Conservation (phyloP, 2,113 vertebrate species). For the Pipra filicauda region DNA sequence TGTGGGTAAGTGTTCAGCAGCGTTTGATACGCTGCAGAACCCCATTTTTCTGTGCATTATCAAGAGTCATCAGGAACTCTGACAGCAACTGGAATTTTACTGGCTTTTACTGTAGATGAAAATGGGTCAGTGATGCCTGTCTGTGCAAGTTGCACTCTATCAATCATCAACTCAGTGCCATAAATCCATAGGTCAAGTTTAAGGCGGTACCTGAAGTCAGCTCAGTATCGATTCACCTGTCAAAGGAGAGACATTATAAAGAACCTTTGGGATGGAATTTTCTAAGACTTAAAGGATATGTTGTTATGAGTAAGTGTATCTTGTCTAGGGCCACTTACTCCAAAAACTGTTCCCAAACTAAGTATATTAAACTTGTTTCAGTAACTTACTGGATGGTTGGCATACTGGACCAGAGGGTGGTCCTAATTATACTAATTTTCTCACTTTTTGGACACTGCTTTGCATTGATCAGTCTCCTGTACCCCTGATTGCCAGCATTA, state of each 20-base stretch:
- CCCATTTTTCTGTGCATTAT: not conserved
- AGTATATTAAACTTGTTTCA: not conserved
- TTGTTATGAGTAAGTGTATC: not conserved
- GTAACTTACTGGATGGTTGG: not conserved
- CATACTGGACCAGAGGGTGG: accelerated
- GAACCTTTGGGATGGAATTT: not conserved
- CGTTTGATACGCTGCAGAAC: not conserved
- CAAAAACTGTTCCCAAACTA: not conserved
- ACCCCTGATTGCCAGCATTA: not conserved
- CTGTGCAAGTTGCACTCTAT: not conserved
- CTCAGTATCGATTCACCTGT: slow-evolving; percentile 7
- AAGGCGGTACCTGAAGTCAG: not conserved
- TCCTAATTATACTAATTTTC: not conserved
- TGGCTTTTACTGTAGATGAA: not conserved
- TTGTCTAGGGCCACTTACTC: not conserved
- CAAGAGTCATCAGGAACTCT: not conserved
- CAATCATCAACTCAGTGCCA: not conserved
- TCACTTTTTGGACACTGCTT: not conserved
- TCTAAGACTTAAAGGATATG: not conserved
- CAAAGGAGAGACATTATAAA: not conserved
- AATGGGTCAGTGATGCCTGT: not conserved
- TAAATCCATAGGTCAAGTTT: slow-evolving; percentile 7
- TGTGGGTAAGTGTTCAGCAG: not conserved
- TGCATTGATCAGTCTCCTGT: not conserved
- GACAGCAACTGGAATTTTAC: not conserved